These are phyloP conservation scores for Trichonephila clavipes DNA, from an alignment of 1,140 invertebrate species.

Conservation along the genomic window DNA sequence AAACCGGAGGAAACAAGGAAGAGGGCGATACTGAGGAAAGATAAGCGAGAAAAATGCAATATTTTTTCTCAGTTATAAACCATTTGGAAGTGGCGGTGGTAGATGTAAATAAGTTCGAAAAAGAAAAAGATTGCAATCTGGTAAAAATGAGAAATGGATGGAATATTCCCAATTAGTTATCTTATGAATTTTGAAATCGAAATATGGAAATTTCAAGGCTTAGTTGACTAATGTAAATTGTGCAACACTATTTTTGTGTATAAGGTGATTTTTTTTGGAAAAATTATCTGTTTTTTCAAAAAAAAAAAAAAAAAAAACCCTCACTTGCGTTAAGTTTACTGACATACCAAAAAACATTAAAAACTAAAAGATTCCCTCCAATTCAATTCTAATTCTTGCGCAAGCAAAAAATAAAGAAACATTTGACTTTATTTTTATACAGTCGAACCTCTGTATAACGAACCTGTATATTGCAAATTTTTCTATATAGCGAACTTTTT, in stretches of 20 bases:
- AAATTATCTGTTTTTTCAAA: too few relatives aligned
- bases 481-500: too few relatives aligned
- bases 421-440: too few relatives aligned
- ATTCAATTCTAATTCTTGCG: too few relatives aligned
- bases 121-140: neutral
- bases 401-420: too few relatives aligned
- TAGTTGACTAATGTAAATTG: neutral
- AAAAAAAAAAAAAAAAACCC: too few relatives aligned
- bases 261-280: too few relatives aligned
- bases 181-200: neutral
- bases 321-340: too few relatives aligned
- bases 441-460: too few relatives aligned
- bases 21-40: neutral
- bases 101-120: neutral
- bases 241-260: neutral
- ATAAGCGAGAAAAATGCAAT: conserved; percentile 9
- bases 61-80: neutral
- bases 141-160: neutral
- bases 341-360: too few relatives aligned
- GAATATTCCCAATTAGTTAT: neutral
- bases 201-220: neutral
- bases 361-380: too few relatives aligned
- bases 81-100: neutral
- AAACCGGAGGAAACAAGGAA: neutral
- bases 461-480: too few relatives aligned